A percentile compares a stretch with the other conserved stretches of the same genome.
These are phyloP conservation scores for Andrena bicolor DNA, from an alignment of 2,888 invertebrate genomes.

Conservation along the genomic window DNA sequence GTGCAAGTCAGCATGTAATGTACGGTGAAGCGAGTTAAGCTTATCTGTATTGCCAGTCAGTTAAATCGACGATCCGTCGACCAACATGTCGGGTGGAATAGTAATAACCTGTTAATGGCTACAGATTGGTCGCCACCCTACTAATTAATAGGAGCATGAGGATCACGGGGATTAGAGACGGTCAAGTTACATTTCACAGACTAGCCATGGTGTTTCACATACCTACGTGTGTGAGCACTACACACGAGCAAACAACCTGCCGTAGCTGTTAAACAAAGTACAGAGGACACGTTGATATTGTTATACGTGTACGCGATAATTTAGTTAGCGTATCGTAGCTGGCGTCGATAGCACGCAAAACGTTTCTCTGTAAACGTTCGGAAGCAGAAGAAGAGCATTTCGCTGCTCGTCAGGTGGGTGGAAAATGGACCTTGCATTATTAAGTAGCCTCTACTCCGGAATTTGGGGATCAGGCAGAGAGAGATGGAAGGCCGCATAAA, in stretches of 20 bases:
- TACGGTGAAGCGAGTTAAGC: not conserved
- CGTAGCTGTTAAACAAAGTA: not conserved
- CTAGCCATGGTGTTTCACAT: not conserved
- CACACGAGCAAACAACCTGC: not conserved
- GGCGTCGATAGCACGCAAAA: not conserved
- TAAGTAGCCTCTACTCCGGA: constrained; percentile 70
- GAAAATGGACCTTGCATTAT: constrained; percentile 74
- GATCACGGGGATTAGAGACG: constrained; percentile 69
- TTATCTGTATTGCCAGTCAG: constrained; percentile 1
- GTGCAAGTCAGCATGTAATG: not conserved
- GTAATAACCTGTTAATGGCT: constrained; percentile 75
- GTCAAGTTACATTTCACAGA: constrained; percentile 30
- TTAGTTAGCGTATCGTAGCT: not conserved
- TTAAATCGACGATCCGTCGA: constrained; percentile 28
- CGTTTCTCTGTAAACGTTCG: constrained; percentile 13
- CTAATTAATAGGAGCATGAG: constrained; percentile 73
- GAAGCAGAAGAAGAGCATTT: constrained; percentile 43
- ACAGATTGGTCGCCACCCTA: constrained; percentile 72
- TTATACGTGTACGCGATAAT: not conserved
- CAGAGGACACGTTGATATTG: not conserved
- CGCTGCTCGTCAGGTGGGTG: constrained; percentile 63
- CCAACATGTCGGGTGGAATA: constrained; percentile 69
- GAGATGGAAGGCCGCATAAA: constrained; percentile 42
- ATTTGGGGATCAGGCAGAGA: constrained; percentile 70
- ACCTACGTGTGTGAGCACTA: not conserved